phyloP scores from a whole-genome alignment of 2,113 vertebrate species.

The Bufo gargarizans region DNA sequence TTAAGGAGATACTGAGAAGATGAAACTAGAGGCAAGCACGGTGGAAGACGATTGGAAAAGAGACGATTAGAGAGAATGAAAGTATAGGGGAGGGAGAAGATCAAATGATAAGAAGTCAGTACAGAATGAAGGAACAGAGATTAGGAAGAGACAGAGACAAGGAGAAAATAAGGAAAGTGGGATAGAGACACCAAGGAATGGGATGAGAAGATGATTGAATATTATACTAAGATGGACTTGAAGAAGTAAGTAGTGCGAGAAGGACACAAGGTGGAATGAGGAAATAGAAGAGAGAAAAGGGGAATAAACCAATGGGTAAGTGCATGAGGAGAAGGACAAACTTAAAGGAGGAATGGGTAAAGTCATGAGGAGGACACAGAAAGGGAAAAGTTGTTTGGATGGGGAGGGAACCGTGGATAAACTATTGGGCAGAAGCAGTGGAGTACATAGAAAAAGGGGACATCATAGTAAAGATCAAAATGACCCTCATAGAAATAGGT shows the following conservation, averaged over 20 bases:
- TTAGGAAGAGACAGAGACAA: not conserved
- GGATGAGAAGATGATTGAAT: not conserved
- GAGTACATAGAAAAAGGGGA: not conserved
- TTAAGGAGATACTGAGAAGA: not conserved
- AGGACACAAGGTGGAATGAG: not conserved
- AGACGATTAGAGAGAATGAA: not conserved
- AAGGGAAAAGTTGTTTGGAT: not conserved
- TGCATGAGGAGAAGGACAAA: not conserved
- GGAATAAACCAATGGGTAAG: not conserved
- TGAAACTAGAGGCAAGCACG: too few relatives aligned
- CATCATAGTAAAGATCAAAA: not conserved
- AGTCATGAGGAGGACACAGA: not conserved
- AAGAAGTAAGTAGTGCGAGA: not conserved
- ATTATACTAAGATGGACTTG: not conserved
- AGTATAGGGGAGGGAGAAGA: not conserved
- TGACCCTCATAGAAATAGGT: not conserved
- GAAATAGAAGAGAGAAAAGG: not conserved
- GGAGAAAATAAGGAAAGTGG: not conserved
- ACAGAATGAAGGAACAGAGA: not conserved
- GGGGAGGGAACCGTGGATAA: not conserved
- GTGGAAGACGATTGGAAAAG: not conserved
- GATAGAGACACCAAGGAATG: not conserved
- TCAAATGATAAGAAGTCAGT: not conserved
- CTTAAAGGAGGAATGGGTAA: not conserved
- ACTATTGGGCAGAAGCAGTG: not conserved